These are phyloP conservation scores for Myotis findleyi DNA, from an alignment of 2,797 vertebrate species.

Conservation along the genomic window DNA sequence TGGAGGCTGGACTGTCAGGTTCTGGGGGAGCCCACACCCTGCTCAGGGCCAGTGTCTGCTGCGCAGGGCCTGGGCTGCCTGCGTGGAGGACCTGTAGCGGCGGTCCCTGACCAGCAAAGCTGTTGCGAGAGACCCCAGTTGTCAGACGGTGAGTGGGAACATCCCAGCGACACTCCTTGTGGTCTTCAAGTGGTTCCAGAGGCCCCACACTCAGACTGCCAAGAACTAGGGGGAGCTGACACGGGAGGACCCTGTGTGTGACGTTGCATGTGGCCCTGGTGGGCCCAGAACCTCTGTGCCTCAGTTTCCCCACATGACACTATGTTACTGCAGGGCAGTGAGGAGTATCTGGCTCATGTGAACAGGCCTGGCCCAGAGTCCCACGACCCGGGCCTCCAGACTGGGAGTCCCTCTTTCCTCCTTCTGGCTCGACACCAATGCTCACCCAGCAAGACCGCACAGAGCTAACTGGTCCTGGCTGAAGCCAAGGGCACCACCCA, in stretches of 20 bases:
- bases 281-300: not conserved
- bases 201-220: not conserved
- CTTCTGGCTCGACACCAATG: no score
- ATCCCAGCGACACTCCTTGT: accelerated
- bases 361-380: not conserved
- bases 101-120: not conserved
- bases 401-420: no score
- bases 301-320: not conserved
- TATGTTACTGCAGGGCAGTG: not conserved
- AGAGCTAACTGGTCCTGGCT: not conserved
- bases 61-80: accelerated
- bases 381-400: not conserved
- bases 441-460: not conserved
- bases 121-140: accelerated
- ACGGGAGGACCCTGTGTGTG: not conserved
- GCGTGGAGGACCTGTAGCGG: accelerated
- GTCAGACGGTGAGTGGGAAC: not conserved
- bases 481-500: not conserved
- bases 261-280: not conserved
- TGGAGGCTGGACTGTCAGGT: not conserved
- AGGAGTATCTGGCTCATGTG: not conserved
- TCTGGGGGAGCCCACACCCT: not conserved
- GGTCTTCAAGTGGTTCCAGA: not conserved
- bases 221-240: accelerated
- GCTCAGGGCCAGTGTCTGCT: not conserved